phyloP scores from a whole-genome alignment of 2,797 vertebrate species.

The Channallabes apus region DNA sequence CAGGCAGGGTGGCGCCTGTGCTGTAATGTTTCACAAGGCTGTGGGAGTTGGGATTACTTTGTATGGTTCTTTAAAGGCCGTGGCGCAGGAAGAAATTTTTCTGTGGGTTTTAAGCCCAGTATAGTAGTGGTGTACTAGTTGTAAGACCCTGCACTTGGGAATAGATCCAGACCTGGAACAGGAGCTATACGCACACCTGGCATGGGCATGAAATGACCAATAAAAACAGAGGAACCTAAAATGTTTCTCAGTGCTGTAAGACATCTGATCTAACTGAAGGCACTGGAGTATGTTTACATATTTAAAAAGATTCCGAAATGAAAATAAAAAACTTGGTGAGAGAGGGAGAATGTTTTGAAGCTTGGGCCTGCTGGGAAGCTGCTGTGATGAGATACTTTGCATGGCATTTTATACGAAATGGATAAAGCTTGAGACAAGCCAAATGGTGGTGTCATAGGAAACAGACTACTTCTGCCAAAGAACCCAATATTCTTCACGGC shows the following conservation, averaged over 20 bases:
- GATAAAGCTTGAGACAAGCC: slow-evolving; percentile 65
- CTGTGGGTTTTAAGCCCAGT: slow-evolving; percentile 65
- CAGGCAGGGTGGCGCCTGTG: slow-evolving; percentile 74
- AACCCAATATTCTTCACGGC: slow-evolving; percentile 57
- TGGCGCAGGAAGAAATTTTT: slow-evolving; percentile 63
- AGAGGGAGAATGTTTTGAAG: slow-evolving; percentile 52
- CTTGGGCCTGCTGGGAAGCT: slow-evolving; percentile 59
- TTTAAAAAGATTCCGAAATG: slow-evolving; percentile 49
- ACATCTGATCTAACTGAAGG: slow-evolving; percentile 70
- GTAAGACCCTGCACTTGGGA: slow-evolving; percentile 44
- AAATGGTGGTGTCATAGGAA: slow-evolving; percentile 66
- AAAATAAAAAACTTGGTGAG: slow-evolving; percentile 34
- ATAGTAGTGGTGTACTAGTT: slow-evolving; percentile 50
- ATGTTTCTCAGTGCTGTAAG: slow-evolving; percentile 45
- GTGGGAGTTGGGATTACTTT: slow-evolving; percentile 67
- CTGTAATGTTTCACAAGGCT: slow-evolving; percentile 74
- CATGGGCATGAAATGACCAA: slow-evolving; percentile 56
- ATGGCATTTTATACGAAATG: slow-evolving; percentile 68
- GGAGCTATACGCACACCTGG: slow-evolving; percentile 56
- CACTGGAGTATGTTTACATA: slow-evolving; percentile 62
- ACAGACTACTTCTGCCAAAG: slow-evolving; percentile 56
- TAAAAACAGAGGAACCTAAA: slow-evolving; percentile 48
- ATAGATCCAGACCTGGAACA: slow-evolving; percentile 40
- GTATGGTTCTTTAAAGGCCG: slow-evolving; percentile 64
- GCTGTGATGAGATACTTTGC: slow-evolving; percentile 63